Conservation (phyloP, 2,797 vertebrate species). For the Spondyliosoma cantharus region DNA sequence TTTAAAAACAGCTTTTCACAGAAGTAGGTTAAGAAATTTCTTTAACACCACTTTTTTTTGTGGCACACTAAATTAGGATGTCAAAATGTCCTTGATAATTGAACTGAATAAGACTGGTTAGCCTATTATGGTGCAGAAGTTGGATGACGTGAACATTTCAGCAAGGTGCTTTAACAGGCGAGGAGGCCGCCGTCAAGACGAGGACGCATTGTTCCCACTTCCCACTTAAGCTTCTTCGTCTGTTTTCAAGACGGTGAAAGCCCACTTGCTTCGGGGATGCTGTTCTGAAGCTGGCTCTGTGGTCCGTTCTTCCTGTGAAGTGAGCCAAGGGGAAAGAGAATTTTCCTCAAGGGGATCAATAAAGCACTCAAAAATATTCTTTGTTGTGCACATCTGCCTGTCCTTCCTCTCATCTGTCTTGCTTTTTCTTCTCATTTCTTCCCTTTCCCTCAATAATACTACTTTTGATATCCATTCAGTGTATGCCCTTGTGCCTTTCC, state of each 20-base stretch:
- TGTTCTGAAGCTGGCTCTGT: conserved; percentile 43
- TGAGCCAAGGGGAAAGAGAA: conserved; percentile 35
- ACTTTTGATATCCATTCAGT: conserved; percentile 23
- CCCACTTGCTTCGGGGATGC: conserved; percentile 38
- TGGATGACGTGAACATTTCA: conserved; percentile 21
- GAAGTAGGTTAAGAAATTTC: conserved; percentile 22
- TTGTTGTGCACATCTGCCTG: conserved; percentile 56
- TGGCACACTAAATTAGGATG: conserved; percentile 15
- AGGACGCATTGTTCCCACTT: conserved; percentile 6
- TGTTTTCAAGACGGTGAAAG: conserved; percentile 46
- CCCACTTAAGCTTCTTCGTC: conserved; percentile 28
- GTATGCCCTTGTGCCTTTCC: conserved; percentile 29
- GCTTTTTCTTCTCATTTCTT: conserved; percentile 22
- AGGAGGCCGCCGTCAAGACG: conserved; percentile 3
- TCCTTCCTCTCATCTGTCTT: conserved; percentile 41
- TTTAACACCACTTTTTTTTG: conserved; percentile 1
- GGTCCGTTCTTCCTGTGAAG: conserved; percentile 38
- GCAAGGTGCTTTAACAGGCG: conserved; percentile 11
- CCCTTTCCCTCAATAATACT: neutral
- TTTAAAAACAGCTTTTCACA: conserved; percentile 21
- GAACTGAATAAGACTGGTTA: conserved; percentile 12
- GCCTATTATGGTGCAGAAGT: conserved; percentile 3
- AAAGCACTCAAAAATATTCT: conserved; percentile 58
- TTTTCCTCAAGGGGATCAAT: conserved; percentile 54
- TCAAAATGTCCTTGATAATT: conserved; percentile 25